Evolutionary conservation across 2,888 invertebrate genomes (phyloP), one percentile per base, ranked within the genome.

Genomic region (Drosophila birchii): DNA sequence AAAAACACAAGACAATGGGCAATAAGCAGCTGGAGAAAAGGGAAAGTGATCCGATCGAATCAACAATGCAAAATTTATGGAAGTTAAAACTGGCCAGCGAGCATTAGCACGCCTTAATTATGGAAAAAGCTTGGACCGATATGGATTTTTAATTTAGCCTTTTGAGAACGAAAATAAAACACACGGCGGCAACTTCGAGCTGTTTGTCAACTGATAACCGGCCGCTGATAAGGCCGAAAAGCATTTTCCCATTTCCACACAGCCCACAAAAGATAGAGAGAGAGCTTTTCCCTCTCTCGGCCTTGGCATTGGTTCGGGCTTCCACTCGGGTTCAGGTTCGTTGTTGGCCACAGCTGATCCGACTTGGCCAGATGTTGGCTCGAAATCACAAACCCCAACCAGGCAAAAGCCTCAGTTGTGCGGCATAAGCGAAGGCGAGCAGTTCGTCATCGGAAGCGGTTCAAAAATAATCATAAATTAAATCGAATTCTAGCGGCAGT

Each of bases 101-200:
- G 26, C 53, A 55, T 39, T 41, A 61, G 64, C 47, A 57, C 66
- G 85, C 53, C 49, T 71, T 88, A 88, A 88, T 86, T 78, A 86
- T 58, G 58, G 43, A 71, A 77, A 88, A 77, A 84, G 88, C 80
- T 74, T 64, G 67, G 60, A 23, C 29, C n/a, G 34, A 66, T 61
- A 85, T 88, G 62, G 79, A 84, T 81, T 87, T 81, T 81, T 77
- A 84, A 84, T 79, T 79, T 75, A 62, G 68, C 66, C 67, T 63
- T 63, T 38, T 69, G 55, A 38, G 60, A 45, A 57, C 44, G 26
- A 51, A 60, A 49, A 60, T 45, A 62, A 36, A 53, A 53, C 51
- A 53, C 61, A 56, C 59, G 45, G 23, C 51, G 44, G 38, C 44
- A n/a, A 62, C 38, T 59, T 20, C 29, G 23, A 63, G 41, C 44